Conservation (phyloP, 2,113 vertebrate genomes). For the Hyperopisus bebe region DNA sequence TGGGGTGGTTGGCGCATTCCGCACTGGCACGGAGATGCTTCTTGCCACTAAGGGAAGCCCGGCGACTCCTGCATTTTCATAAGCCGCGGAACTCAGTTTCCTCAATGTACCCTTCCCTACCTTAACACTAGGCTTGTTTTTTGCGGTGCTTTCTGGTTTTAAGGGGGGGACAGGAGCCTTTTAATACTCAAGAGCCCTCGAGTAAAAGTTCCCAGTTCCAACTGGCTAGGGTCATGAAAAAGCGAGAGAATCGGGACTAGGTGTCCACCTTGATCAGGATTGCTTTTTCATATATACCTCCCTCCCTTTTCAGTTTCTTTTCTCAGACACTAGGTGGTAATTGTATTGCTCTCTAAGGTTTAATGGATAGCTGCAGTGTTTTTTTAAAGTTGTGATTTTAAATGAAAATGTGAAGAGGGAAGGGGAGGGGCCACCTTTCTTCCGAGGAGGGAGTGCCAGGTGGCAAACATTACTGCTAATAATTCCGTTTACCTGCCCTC, state of each 20-base stretch:
- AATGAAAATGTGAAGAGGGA: not conserved
- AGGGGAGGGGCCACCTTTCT: not conserved
- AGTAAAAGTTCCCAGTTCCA: not conserved
- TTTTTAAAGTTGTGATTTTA: not conserved
- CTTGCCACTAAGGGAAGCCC: not conserved
- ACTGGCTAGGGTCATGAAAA: not conserved
- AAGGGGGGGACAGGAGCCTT: not conserved
- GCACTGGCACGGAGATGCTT: not conserved
- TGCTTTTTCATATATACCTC: not conserved
- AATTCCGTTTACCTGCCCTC: not conserved
- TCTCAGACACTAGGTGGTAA: not conserved
- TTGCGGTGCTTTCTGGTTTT: not conserved
- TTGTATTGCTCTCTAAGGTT: not conserved
- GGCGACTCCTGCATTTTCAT: not conserved
- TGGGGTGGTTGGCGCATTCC: too few relatives aligned
- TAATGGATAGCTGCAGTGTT: not conserved
- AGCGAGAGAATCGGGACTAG: not conserved
- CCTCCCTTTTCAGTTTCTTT: not conserved
- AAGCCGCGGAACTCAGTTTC: not conserved
- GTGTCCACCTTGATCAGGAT: not conserved
- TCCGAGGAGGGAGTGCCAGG: not conserved
- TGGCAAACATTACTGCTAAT: not conserved
- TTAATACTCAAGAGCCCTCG: not conserved
- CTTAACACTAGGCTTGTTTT: not conserved
- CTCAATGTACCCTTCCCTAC: too few relatives aligned